phyloP scores from a whole-genome alignment of 2,797 vertebrate genomes.

The Benthosema pterotum region DNA sequence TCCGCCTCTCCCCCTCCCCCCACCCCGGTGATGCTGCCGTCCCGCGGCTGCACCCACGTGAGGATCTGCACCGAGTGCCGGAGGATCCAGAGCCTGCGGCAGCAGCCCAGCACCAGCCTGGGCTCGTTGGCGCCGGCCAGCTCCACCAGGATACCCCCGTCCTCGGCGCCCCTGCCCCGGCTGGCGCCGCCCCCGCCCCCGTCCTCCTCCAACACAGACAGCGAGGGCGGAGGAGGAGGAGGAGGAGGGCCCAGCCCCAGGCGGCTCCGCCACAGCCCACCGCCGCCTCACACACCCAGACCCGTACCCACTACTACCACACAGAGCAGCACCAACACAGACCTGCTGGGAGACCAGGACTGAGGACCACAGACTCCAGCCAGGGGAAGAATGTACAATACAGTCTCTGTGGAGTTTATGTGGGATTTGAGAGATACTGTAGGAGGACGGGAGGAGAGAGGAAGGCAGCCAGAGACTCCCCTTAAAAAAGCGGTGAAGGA shows the following conservation, averaged over 20 bases:
- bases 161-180: slow-evolving; percentile 70
- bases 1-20: slow-evolving; percentile 72
- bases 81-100: slow-evolving; percentile 88
- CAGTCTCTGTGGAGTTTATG: slow-evolving; percentile 42
- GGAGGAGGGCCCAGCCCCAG: slow-evolving; percentile 73
- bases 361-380: slow-evolving; percentile 53
- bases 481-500: slow-evolving; percentile 22
- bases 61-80: slow-evolving; percentile 93
- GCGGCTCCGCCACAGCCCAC: slow-evolving; percentile 72
- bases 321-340: slow-evolving; percentile 77
- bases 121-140: slow-evolving; percentile 58
- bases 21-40: slow-evolving; percentile 73
- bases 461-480: slow-evolving; percentile 14
- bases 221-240: slow-evolving; percentile 76
- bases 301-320: slow-evolving; percentile 67
- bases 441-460: slow-evolving; percentile 2
- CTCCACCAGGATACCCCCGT: slow-evolving; percentile 73
- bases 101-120: slow-evolving; percentile 55
- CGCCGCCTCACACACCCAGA: slow-evolving; percentile 61
- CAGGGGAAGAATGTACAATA: too few relatives aligned
- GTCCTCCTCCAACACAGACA: slow-evolving; percentile 83
- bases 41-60: slow-evolving; percentile 86
- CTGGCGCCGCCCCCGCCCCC: slow-evolving; percentile 76
- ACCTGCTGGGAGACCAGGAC: slow-evolving; percentile 78
- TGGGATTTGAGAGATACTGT: slow-evolving; percentile 20